phyloP scores from a whole-genome alignment of 1,140 invertebrate genomes.

The Drosophila murphyi region DNA sequence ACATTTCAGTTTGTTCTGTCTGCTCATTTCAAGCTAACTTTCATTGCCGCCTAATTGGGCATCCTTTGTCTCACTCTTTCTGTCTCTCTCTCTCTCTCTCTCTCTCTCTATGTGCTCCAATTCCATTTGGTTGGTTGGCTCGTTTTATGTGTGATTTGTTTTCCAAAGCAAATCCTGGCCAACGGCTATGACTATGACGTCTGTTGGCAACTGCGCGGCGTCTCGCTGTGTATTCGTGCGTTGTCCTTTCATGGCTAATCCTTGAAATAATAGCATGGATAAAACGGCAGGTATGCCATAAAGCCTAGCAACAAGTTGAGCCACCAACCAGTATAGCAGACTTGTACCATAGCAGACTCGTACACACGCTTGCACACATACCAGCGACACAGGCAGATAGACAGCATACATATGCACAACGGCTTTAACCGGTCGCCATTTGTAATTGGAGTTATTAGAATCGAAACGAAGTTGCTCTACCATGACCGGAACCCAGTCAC shows the following conservation, averaged over 20 bases:
- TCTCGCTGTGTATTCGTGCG: slow-evolving; percentile 57
- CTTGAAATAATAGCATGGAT: slow-evolving; percentile 81
- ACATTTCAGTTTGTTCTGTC: slow-evolving; percentile 38
- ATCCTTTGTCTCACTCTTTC: slow-evolving; percentile 1
- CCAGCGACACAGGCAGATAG: neutral
- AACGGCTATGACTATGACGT: slow-evolving; percentile 7
- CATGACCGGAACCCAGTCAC: slow-evolving; percentile 34
- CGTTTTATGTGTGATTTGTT: slow-evolving; percentile 64
- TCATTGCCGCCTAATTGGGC: slow-evolving; percentile 50
- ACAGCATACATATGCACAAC: slow-evolving; percentile 51
- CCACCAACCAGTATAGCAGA: slow-evolving; percentile 26
- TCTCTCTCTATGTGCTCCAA: slow-evolving; percentile 16
- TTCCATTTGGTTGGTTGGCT: slow-evolving; percentile 22
- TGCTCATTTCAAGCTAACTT: slow-evolving; percentile 32
- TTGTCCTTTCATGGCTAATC: slow-evolving; percentile 76
- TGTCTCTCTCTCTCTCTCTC: neutral
- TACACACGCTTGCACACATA: slow-evolving; percentile 18
- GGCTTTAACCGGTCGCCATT: slow-evolving; percentile 70
- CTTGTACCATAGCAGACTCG: slow-evolving; percentile 14
- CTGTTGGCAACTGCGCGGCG: slow-evolving; percentile 16
- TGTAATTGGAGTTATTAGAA: slow-evolving; percentile 82
- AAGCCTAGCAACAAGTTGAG: slow-evolving; percentile 79
- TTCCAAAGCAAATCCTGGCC: slow-evolving; percentile 60
- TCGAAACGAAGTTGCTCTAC: slow-evolving; percentile 64
- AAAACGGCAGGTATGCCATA: slow-evolving; percentile 71